Evolutionary conservation across 2,113 vertebrate species (phyloP).

Genomic region (Coreoperca whiteheadi): DNA sequence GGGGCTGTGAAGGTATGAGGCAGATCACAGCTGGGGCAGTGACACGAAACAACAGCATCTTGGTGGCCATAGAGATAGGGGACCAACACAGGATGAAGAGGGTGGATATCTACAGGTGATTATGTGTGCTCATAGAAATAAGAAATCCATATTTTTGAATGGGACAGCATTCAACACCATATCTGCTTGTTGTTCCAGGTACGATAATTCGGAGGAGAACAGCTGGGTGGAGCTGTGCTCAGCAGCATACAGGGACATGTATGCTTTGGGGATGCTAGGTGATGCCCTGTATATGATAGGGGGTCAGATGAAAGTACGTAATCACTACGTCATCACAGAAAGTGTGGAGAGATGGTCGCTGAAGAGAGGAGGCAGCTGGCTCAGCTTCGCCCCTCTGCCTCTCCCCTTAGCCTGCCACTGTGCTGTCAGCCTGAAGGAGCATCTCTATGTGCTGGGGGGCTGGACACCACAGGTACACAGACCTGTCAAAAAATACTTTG

Average conservation of each 20-base stretch:
- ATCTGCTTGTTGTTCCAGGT: slow-evolving; percentile 81
- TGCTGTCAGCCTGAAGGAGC: slow-evolving; percentile 84
- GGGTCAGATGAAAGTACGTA: slow-evolving; percentile 91
- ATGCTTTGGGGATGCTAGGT: slow-evolving; percentile 83
- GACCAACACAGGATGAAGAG: slow-evolving; percentile 87
- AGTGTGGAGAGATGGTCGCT: slow-evolving; percentile 88
- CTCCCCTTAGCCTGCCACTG: slow-evolving; percentile 88
- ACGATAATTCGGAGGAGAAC: slow-evolving; percentile 84
- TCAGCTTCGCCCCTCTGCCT: slow-evolving; percentile 86
- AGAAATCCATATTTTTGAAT: not conserved
- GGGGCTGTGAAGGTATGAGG: slow-evolving; percentile 83
- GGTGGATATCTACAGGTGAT: slow-evolving; percentile 90
- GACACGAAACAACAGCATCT: slow-evolving; percentile 86
- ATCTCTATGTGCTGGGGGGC: slow-evolving; percentile 91
- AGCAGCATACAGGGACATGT: slow-evolving; percentile 89
- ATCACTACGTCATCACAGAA: slow-evolving; percentile 89
- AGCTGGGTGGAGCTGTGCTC: slow-evolving; percentile 89
- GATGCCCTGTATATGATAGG: slow-evolving; percentile 88
- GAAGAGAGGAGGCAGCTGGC: slow-evolving; percentile 87
- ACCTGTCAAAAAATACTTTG: not conserved
- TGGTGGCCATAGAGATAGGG: slow-evolving; percentile 89
- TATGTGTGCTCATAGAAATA: not conserved
- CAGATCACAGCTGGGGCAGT: slow-evolving; percentile 88
- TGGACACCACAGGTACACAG: slow-evolving; percentile 93
- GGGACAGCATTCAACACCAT: not conserved